A percentile compares a stretch with the other conserved stretches of the same genome.
phyloP scores from a whole-genome alignment of 1,140 invertebrate genomes.

The Bicyclus anynana region DNA sequence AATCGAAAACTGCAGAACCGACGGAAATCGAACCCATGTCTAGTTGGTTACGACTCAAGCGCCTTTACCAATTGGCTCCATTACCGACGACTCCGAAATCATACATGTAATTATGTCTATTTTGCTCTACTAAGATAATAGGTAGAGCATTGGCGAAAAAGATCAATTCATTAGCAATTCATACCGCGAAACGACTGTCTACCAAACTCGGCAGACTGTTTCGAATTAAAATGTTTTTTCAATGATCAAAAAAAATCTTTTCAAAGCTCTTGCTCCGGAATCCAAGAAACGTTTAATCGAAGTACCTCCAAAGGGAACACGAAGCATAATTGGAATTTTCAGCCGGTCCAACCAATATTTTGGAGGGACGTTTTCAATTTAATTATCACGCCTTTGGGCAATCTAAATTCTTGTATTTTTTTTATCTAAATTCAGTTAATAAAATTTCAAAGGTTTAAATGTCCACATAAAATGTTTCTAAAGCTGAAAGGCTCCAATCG shows the following conservation, averaged over 20 bases:
- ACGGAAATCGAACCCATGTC: no score
- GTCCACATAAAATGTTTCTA: not conserved
- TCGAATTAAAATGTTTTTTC: conserved; percentile 13
- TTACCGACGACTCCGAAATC: no score
- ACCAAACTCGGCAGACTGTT: not conserved
- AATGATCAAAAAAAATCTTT: conserved; percentile 19
- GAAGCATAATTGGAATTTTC: conserved; percentile 30
- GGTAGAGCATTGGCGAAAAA: no score
- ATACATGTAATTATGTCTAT: no score
- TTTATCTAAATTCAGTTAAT: not conserved
- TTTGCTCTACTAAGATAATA: no score
- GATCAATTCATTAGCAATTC: not conserved
- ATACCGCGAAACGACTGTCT: not conserved
- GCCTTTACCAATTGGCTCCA: no score
- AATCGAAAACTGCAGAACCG: no score
- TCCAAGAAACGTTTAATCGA: conserved; percentile 26
- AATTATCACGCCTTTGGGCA: conserved; percentile 10
- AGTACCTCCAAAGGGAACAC: conserved; percentile 27
- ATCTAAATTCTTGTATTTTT: conserved; percentile 6
- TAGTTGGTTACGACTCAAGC: no score
- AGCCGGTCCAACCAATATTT: conserved; percentile 26
- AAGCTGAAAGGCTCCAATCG: no score
- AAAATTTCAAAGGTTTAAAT: not conserved
- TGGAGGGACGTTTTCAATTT: conserved; percentile 16
- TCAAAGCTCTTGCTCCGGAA: conserved; percentile 20